Base-by-base conservation (phyloP, 2,888 invertebrate genomes). In the Caenorhabditis becei region DNA sequence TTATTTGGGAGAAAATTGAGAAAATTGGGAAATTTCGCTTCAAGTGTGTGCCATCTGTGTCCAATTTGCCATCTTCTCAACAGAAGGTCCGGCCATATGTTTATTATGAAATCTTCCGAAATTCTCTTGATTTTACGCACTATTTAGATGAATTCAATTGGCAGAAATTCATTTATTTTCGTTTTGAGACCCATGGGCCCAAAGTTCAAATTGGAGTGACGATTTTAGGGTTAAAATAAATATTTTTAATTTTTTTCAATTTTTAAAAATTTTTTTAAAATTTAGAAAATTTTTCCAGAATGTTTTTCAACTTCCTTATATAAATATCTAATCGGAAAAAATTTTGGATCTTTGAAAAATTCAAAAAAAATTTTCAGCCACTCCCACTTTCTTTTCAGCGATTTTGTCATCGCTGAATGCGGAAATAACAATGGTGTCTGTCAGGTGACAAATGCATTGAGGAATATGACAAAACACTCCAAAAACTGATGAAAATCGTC, bases 371-470 rank as follows among this genome's bases (percentile, higher is more conserved):
- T 41, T 41, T 32, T 32, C 32, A 10, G 32, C n/a, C n/a, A n/a
- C n/a, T 32, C 10, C 10, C 4, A 32, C 4, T 32, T 32, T 32
- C 10, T 32, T 32, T 32, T 10, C 32, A 32, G 32, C 10, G 32
- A 7, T 14, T 16, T 14, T 41, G 41, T 41, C 41, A 41, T 41
- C 3, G 3, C 41, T 14, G 14, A 5, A 5, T 35, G 35, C n/a
- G 35, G 10, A 35, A 35, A 35, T 10, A 35, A 35, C 35, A 35
- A 35, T 35, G 35, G 47, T 3, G n/a, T 47, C 18, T 47, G 47
- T 47, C 47, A 47, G n/a, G 47, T 47, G 47, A 47, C 47, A 47
- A 47, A 47, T 47, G 47, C 47, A 47, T 47, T 18, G 18, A 47
- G 32, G 32, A 32, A 32, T 10, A 41, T 41, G 41, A 41, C 8